Conservation (phyloP, 2,113 vertebrate species). For the Megaceryle maxima region DNA sequence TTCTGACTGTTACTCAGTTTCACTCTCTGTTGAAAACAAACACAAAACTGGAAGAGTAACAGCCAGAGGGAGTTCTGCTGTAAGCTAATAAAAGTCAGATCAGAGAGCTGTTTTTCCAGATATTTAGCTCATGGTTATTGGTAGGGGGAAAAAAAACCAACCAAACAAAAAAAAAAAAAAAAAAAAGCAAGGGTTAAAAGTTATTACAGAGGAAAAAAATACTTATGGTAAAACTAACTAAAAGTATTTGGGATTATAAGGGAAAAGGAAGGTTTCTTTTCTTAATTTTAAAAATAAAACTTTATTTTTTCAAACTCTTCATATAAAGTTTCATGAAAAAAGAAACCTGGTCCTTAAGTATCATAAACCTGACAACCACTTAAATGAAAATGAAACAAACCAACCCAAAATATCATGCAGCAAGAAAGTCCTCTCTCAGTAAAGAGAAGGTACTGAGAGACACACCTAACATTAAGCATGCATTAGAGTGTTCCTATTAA, state of each 20-base stretch:
- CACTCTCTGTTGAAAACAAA: not conserved
- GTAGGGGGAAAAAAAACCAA: too few species aligned
- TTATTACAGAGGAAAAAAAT: not conserved
- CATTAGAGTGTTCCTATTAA: not conserved
- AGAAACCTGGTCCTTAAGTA: accelerated
- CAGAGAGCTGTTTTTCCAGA: not conserved
- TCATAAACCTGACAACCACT: not conserved
- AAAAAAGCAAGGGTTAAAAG: not conserved
- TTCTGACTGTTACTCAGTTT: not conserved
- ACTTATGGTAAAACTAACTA: not conserved
- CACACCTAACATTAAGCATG: not conserved
- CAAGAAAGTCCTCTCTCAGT: not conserved
- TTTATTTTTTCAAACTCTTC: not conserved
- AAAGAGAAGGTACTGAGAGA: not conserved
- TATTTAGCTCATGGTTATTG: not conserved
- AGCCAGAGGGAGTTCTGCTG: not conserved
- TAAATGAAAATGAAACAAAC: not conserved
- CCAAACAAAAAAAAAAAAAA: too few species aligned
- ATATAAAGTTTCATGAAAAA: not conserved
- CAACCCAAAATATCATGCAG: not conserved
- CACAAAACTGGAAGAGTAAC: not conserved
- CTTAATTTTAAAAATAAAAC: not conserved
- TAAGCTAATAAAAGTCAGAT: not conserved
- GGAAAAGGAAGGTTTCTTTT: not conserved
- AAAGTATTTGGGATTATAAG: not conserved